These are phyloP conservation scores for Isurus oxyrinchus DNA, from an alignment of 2,113 vertebrate species.

Conservation along the genomic window DNA sequence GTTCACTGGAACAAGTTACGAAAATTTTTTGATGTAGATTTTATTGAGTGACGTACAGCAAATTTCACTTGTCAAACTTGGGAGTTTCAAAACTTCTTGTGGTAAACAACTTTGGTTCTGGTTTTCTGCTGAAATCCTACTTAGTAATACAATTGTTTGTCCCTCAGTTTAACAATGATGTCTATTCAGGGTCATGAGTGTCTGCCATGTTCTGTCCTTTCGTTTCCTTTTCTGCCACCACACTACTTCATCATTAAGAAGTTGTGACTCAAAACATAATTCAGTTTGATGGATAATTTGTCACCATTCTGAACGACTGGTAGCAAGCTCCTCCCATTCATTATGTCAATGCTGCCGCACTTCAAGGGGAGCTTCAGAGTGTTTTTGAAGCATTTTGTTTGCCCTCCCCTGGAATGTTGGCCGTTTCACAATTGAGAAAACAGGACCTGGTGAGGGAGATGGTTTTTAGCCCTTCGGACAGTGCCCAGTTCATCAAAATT, in stretches of 20 bases:
- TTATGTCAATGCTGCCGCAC: neutral
- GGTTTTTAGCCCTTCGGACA: neutral
- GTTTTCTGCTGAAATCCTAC: neutral
- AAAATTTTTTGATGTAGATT: neutral
- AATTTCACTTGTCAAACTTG: neutral
- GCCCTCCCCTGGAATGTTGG: neutral
- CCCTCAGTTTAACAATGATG: neutral
- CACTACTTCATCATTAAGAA: no score
- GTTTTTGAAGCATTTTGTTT: neutral
- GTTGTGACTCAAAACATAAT: no score
- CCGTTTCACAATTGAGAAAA: neutral
- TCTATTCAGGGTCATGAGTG: no score
- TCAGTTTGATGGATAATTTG: neutral
- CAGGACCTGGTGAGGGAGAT: neutral
- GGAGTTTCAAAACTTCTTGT: neutral
- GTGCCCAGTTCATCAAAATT: no score
- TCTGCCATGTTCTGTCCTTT: no score
- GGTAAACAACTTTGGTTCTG: neutral
- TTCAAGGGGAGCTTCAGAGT: neutral
- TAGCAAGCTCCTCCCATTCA: neutral
- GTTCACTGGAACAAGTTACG: neutral
- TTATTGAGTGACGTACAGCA: neutral
- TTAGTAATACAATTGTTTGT: neutral
- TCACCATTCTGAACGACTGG: neutral
- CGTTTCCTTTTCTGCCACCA: no score